These are phyloP conservation scores for Aspiorhynchus laticeps DNA, from an alignment of 2,113 vertebrate species.

Conservation along the genomic window DNA sequence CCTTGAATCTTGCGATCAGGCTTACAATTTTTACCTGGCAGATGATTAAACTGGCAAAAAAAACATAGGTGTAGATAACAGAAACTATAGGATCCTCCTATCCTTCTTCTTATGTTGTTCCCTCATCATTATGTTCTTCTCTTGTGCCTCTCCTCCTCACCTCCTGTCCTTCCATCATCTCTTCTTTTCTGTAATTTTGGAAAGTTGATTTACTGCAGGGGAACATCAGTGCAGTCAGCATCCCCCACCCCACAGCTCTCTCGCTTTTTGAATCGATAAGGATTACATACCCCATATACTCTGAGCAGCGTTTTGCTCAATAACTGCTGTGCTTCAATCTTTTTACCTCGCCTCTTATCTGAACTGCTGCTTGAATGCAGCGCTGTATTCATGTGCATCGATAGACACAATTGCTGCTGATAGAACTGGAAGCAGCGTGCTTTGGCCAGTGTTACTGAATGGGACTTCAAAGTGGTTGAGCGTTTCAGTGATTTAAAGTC, in stretches of 20 bases:
- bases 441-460: background rate
- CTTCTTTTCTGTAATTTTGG: slow-evolving; percentile 24
- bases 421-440: background rate
- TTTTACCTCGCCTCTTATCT: slow-evolving; percentile 9
- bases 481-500: background rate
- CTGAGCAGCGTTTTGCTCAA: slow-evolving; percentile 9
- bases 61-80: background rate
- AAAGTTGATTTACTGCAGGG: slow-evolving; percentile 10
- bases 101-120: background rate
- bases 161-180: background rate
- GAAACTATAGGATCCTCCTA: background rate
- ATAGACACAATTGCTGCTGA: background rate
- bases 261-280: slow-evolving; percentile 33
- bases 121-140: background rate
- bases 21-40: background rate
- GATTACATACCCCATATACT: slow-evolving; percentile 30
- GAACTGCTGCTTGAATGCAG: background rate
- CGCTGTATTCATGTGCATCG: background rate
- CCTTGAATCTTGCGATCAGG: background rate
- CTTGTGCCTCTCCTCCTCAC: background rate
- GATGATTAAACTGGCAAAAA: background rate
- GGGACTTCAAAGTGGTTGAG: background rate
- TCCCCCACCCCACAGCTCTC: background rate
- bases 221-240: slow-evolving; percentile 19
- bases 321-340: slow-evolving; percentile 30